Percentiles rank a stretch among this genome's conserved stretches.
phyloP scores from a whole-genome alignment of 2,797 vertebrate species.

The Champsocephalus esox region DNA sequence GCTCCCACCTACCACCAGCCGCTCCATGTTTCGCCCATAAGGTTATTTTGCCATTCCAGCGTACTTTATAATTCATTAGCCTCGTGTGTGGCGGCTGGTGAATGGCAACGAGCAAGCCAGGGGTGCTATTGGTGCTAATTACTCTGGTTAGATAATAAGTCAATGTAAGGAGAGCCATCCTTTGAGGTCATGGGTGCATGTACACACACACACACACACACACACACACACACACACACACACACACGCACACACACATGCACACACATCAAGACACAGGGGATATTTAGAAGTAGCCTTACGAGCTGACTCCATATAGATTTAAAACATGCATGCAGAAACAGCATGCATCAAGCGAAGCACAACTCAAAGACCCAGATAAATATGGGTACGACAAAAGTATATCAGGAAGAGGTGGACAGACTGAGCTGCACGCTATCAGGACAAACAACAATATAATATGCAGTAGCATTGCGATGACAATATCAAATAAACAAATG shows the following conservation, averaged over 20 bases:
- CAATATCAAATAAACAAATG: no score
- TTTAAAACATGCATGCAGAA: not conserved
- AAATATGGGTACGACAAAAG: no score
- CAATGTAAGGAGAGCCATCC: conserved; percentile 34
- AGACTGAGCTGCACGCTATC: no score
- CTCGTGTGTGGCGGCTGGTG: conserved; percentile 45
- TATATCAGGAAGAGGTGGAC: no score
- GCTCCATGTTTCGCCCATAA: conserved; percentile 20
- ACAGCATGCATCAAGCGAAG: no score
- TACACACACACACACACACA: no score
- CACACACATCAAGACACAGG: conserved; percentile 3
- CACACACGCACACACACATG: no score
- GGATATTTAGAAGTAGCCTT: conserved; percentile 6
- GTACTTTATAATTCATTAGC: conserved; percentile 67
- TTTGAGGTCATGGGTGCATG: not conserved
- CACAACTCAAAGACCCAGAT: no score
- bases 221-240: no score
- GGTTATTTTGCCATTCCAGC: conserved; percentile 28
- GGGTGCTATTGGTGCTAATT: conserved; percentile 56
- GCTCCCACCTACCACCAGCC: not conserved
- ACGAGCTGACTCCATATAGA: not conserved
- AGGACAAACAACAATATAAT: no score
- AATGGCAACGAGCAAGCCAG: conserved; percentile 44
- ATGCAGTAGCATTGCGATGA: no score
- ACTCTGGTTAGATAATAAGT: conserved; percentile 57